Percentiles rank a stretch among this genome's conserved stretches.
phyloP scores from a whole-genome alignment of 2,113 vertebrate species.

The Rana temporaria region DNA sequence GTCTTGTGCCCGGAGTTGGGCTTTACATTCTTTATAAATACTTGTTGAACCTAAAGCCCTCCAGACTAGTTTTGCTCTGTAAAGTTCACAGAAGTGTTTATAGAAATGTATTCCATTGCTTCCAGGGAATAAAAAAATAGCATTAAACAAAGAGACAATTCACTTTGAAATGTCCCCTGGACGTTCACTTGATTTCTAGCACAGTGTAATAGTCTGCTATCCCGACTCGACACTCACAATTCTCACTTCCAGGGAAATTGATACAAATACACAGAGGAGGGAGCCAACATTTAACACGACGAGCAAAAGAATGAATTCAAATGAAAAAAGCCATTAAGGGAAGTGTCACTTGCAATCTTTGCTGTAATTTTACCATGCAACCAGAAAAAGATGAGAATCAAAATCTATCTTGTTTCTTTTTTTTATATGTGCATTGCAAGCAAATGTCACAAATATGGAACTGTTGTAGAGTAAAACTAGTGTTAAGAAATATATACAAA shows the following conservation, averaged over 20 bases:
- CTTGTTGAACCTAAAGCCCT: no score
- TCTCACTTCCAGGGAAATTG: not conserved
- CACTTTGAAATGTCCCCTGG: constrained; percentile 32
- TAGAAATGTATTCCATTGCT: no score
- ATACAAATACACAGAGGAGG: not conserved
- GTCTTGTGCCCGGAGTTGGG: no score
- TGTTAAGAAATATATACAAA: no score
- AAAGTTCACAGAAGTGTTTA: no score
- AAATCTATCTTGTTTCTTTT: constrained; percentile 1
- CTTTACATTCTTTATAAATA: no score
- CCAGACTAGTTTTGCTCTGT: no score
- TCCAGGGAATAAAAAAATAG: no score
- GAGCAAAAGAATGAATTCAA: constrained; percentile 8
- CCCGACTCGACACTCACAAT: constrained; percentile 8
- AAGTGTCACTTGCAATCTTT: constrained; percentile 38
- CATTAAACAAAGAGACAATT: not conserved
- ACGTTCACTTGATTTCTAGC: constrained; percentile 11
- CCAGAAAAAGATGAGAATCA: constrained; percentile 3
- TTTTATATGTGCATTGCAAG: no score
- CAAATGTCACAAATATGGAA: no score
- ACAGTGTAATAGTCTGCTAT: constrained; percentile 8
- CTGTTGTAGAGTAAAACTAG: no score
- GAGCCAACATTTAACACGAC: constrained; percentile 2
- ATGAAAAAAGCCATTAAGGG: constrained; percentile 22
- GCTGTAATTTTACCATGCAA: not conserved